These are phyloP conservation scores for Acropora yongei DNA, from an alignment of 64 coral and sea anemone species.

Conservation along the genomic window DNA sequence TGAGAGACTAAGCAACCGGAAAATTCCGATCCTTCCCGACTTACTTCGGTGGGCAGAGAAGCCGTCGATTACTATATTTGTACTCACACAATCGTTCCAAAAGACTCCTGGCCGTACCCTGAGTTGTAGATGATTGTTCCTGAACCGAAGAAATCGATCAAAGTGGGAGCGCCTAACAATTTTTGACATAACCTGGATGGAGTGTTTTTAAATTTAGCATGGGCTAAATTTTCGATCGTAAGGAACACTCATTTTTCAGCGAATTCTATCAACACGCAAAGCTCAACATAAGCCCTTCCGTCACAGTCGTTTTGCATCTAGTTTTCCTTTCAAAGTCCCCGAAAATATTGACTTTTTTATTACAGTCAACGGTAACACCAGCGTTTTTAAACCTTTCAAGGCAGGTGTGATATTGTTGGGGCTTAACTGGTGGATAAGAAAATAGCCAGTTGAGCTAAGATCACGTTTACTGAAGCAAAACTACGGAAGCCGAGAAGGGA, in stretches of 20 bases:
- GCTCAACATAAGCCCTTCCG: neutral
- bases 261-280: neutral
- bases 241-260: neutral
- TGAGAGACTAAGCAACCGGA: slow-evolving; percentile 1
- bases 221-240: neutral
- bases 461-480: no score
- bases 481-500: no score
- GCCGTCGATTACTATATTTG: neutral
- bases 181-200: slow-evolving; percentile 38
- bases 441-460: no score
- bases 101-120: slow-evolving; percentile 54
- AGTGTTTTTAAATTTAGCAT: neutral
- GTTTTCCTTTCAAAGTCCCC: neutral
- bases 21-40: slow-evolving; percentile 1
- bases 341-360: neutral
- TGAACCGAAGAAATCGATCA: slow-evolving; percentile 68
- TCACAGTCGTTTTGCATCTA: neutral
- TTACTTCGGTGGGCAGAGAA: neutral
- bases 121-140: slow-evolving; percentile 48
- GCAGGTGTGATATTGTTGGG: neutral
- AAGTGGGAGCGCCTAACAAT: slow-evolving; percentile 74
- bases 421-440: neutral
- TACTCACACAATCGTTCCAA: slow-evolving; percentile 86
- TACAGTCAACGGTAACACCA: neutral
- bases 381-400: neutral